phyloP scores from a whole-genome alignment of 2,888 invertebrate genomes.

The Erebia epiphron region DNA sequence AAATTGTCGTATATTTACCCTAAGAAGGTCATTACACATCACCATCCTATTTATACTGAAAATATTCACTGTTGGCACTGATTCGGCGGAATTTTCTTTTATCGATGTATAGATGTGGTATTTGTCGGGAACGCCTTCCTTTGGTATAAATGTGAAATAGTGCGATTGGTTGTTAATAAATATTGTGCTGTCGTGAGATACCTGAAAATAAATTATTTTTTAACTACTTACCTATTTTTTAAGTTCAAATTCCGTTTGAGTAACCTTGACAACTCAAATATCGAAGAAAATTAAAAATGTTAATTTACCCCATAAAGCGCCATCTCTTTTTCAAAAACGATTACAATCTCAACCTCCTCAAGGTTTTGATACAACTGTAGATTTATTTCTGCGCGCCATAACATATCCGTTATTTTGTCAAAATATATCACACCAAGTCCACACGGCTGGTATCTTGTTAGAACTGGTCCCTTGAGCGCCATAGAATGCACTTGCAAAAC shows the following conservation, averaged over 20 bases:
- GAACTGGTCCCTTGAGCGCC: conserved; percentile 60
- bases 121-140: conserved; percentile 48
- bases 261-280: background rate
- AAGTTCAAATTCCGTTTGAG: background rate
- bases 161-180: conserved; percentile 47
- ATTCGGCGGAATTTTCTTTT: conserved; percentile 45
- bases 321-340: conserved; percentile 59
- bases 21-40: conserved; percentile 63
- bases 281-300: background rate
- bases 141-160: conserved; percentile 53
- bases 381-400: conserved; percentile 63
- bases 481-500: conserved; percentile 52
- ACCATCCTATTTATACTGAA: conserved; percentile 61
- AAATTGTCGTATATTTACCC: conserved; percentile 49
- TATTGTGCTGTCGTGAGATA: conserved; percentile 48
- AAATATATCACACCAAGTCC: conserved; percentile 68
- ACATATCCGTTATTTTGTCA: conserved; percentile 54
- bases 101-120: conserved; percentile 55
- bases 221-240: background rate
- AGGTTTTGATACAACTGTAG: conserved; percentile 59
- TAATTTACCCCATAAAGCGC: conserved; percentile 59
- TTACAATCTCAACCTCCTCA: conserved; percentile 52
- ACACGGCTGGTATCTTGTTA: conserved; percentile 70
- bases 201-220: conserved; percentile 47
- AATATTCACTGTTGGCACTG: conserved; percentile 54